A percentile compares a stretch with the other conserved stretches of the same genome.
phyloP scores from a whole-genome alignment of 2,797 vertebrate species.

The Naso thynnoides region DNA sequence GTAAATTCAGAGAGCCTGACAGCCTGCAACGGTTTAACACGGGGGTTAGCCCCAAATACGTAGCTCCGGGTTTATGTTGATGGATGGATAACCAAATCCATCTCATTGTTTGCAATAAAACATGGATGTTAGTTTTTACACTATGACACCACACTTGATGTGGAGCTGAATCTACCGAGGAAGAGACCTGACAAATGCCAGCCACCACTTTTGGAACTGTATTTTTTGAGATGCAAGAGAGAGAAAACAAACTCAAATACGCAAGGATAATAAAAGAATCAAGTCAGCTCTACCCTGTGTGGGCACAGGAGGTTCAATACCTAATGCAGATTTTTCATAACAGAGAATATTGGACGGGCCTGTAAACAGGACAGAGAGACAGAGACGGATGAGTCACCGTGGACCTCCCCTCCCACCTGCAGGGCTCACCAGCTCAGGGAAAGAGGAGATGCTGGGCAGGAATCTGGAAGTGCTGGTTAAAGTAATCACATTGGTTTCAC shows the following conservation, averaged over 20 bases:
- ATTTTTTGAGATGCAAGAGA: conserved; percentile 39
- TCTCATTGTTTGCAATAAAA: conserved; percentile 79
- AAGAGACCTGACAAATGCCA: conserved; percentile 53
- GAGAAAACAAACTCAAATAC: conserved; percentile 43
- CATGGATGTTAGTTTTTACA: conserved; percentile 70
- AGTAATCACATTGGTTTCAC: conserved; percentile 93
- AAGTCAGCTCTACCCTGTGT: conserved; percentile 41
- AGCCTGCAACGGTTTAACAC: conserved; percentile 73
- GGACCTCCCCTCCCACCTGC: conserved; percentile 69
- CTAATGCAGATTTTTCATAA: conserved; percentile 52
- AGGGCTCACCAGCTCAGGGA: conserved; percentile 60
- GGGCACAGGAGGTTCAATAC: conserved; percentile 52
- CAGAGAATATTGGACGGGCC: conserved; percentile 45
- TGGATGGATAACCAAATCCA: conserved; percentile 81
- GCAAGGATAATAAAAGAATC: conserved; percentile 49
- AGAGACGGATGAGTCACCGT: conserved; percentile 51
- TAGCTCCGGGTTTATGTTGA: conserved; percentile 73
- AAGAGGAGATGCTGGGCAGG: conserved; percentile 81
- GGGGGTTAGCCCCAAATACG: conserved; percentile 69
- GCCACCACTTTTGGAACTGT: conserved; percentile 31
- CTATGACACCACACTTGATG: conserved; percentile 61
- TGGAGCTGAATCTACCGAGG: conserved; percentile 47
- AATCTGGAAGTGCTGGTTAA: conserved; percentile 87
- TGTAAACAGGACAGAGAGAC: conserved; percentile 51
- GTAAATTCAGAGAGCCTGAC: conserved; percentile 70